These are phyloP conservation scores for Spilarctia lutea DNA, from an alignment of 2,888 invertebrate genomes.

Conservation along the genomic window DNA sequence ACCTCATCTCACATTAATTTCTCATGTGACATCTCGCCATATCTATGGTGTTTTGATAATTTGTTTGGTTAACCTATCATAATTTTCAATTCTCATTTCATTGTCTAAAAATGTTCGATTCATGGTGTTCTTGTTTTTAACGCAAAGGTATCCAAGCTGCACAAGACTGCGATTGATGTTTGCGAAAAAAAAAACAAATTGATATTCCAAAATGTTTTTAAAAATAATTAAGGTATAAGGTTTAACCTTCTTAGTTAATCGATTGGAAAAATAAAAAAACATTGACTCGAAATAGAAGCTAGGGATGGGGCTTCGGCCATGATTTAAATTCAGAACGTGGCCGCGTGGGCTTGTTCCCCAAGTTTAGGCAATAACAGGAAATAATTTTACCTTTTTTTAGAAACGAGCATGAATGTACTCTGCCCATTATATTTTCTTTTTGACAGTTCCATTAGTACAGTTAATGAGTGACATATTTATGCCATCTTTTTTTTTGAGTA, in stretches of 20 bases:
- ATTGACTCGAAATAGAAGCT: neutral
- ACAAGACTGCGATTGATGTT: neutral
- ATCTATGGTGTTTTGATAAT: too few relatives aligned
- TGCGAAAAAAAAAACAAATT: neutral
- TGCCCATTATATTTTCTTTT: neutral
- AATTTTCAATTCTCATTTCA: neutral
- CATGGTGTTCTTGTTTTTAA: neutral
- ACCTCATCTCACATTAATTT: too few relatives aligned
- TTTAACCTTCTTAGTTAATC: neutral
- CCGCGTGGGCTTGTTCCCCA: neutral
- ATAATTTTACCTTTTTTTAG: neutral
- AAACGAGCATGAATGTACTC: neutral
- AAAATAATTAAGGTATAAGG: neutral
- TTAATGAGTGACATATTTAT: neutral
- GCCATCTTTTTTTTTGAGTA: neutral
- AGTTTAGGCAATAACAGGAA: neutral
- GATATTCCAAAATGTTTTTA: neutral
- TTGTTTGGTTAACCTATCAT: too few relatives aligned
- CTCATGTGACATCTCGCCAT: too few relatives aligned
- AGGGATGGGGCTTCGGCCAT: neutral
- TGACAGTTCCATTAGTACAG: neutral
- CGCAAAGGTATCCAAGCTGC: neutral
- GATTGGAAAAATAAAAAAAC: constrained; percentile 5
- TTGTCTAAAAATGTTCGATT: neutral
- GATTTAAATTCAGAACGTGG: neutral